A percentile compares a stretch with the other conserved stretches of the same genome.
Conservation (phyloP, 2,797 vertebrate species). For the Neomorphus geoffroyi region DNA sequence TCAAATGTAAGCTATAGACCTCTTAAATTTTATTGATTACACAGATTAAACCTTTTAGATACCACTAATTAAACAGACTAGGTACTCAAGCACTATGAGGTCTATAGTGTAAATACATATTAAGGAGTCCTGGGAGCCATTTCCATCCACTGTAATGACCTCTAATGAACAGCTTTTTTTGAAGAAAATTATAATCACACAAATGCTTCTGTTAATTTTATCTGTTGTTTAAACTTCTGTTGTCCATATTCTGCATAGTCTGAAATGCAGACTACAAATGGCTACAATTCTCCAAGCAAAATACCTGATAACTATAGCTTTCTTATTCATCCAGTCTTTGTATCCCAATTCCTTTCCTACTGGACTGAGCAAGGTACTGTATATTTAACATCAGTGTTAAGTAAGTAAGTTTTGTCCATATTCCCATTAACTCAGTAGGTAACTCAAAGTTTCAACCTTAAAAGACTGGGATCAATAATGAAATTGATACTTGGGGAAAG, state of each 20-base stretch:
- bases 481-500: neutral
- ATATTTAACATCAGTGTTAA: neutral
- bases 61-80: neutral
- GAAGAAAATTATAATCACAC: neutral
- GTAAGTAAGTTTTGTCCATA: neutral
- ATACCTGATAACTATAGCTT: neutral
- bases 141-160: neutral
- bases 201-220: neutral
- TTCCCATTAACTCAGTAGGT: neutral
- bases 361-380: neutral
- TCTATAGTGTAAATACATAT: neutral
- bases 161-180: neutral
- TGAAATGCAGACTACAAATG: neutral
- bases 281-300: neutral
- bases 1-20: neutral
- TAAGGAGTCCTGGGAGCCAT: neutral
- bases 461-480: neutral
- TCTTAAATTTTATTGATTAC: neutral
- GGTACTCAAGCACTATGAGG: neutral
- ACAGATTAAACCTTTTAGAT: neutral
- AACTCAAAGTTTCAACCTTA: neutral
- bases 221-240: neutral
- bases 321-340: neutral
- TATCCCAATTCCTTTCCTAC: neutral
- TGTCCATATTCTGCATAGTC: neutral